Evolutionary conservation across 1,140 invertebrate species (phyloP).

Genomic region (Tetranychus cinnabarinus): DNA sequence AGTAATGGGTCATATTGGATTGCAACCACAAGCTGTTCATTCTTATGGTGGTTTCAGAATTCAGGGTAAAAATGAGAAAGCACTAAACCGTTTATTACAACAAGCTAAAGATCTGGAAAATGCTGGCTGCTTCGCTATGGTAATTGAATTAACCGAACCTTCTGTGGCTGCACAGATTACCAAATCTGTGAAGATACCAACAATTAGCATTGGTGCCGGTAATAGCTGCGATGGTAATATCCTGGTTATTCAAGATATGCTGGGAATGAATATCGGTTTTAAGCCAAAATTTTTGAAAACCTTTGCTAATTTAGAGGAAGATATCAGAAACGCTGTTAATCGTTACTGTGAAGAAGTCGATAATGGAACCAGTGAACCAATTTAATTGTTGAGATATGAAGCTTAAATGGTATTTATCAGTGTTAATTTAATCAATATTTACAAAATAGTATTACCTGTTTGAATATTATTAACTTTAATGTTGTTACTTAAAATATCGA

Average conservation of each 20-base stretch:
- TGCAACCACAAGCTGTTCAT: conserved; percentile 13
- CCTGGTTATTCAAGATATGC: conserved; percentile 13
- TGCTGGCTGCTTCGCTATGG: conserved; percentile 10
- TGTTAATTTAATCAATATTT: too few relatives aligned
- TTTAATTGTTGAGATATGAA: background rate
- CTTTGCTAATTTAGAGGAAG: background rate
- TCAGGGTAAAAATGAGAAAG: background rate
- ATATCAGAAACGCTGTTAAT: background rate
- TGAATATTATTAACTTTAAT: too few relatives aligned
- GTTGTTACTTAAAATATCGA: too few relatives aligned
- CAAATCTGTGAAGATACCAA: conserved; percentile 8
- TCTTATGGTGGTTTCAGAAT: conserved; percentile 9
- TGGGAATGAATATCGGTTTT: conserved; percentile 9
- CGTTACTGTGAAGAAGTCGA: background rate
- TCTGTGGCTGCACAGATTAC: conserved; percentile 7
- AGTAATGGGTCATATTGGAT: conserved; percentile 13
- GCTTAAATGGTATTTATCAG: too few relatives aligned
- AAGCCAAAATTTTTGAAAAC: conserved; percentile 2
- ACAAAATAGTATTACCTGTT: too few relatives aligned
- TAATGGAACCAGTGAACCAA: background rate
- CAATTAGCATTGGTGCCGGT: conserved; percentile 15
- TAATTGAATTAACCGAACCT: conserved; percentile 12
- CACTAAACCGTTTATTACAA: background rate
- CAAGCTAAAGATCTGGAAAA: conserved; percentile 8
- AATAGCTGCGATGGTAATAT: conserved; percentile 12